Conservation (phyloP, 2,797 vertebrate genomes). For the Mus minutoides region DNA sequence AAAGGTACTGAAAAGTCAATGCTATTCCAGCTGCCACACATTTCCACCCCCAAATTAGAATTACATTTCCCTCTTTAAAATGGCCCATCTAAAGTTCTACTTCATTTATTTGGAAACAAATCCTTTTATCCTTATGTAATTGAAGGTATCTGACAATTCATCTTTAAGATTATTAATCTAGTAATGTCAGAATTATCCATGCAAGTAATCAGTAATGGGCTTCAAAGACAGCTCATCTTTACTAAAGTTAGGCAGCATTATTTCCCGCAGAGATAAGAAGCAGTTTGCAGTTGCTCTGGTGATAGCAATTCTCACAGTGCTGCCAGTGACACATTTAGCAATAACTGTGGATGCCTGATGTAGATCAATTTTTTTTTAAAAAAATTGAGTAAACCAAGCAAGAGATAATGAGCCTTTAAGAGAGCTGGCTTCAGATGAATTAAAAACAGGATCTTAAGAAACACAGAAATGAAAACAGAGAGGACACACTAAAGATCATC, state of each 20-base stretch:
- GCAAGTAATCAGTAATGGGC: neutral
- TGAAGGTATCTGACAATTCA: constrained; percentile 48
- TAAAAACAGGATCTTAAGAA: constrained; percentile 44
- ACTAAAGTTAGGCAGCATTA: constrained; percentile 26
- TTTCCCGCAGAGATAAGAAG: constrained; percentile 35
- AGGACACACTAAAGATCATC: neutral
- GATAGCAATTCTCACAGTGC: neutral
- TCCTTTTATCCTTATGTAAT: neutral
- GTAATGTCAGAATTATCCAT: constrained; percentile 33
- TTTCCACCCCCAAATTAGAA: constrained; percentile 32
- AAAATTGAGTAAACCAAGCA: neutral
- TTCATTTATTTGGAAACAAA: constrained; percentile 39
- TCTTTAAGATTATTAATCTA: constrained; percentile 43
- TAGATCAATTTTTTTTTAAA: neutral
- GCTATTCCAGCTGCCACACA: neutral
- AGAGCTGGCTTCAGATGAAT: constrained; percentile 9
- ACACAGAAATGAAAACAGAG: neutral
- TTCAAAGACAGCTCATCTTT: constrained; percentile 30
- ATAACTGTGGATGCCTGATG: neutral
- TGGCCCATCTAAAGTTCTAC: neutral
- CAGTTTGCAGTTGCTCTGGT: neutral
- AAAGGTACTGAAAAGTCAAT: constrained; percentile 30
- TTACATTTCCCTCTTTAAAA: constrained; percentile 6
- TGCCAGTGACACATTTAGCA: neutral
- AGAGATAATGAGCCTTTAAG: neutral